Evolutionary conservation across 2,888 invertebrate genomes (phyloP).

Genomic region (Isotomurus palustris): DNA sequence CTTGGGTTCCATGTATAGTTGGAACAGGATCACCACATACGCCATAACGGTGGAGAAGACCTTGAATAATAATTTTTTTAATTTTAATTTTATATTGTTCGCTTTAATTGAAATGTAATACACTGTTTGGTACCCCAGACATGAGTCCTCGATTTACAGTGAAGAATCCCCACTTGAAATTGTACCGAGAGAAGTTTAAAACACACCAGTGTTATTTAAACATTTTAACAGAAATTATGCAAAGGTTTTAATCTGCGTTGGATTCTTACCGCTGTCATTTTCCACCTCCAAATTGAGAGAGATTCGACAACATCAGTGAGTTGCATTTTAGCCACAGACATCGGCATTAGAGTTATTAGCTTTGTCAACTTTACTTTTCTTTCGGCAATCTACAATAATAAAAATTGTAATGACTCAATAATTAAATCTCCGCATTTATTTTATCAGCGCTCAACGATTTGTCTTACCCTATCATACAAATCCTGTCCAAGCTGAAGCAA

Average conservation of each 20-base stretch:
- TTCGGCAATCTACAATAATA: constrained; percentile 29
- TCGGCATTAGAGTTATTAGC: constrained; percentile 29
- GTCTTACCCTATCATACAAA: constrained; percentile 28
- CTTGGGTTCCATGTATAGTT: constrained; percentile 34
- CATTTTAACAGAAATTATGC: not conserved
- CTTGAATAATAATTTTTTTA: constrained; percentile 6
- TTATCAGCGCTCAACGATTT: too few species aligned
- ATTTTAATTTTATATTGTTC: not conserved
- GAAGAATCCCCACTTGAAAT: constrained; percentile 30
- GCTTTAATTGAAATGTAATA: not conserved
- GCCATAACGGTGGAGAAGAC: constrained; percentile 33
- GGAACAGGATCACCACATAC: constrained; percentile 33
- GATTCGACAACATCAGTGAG: constrained; percentile 31
- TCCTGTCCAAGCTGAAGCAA: constrained; percentile 33
- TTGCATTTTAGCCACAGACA: constrained; percentile 22
- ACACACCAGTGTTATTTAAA: not conserved
- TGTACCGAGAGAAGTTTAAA: too few species aligned
- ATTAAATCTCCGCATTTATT: too few species aligned
- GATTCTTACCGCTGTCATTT: constrained; percentile 26
- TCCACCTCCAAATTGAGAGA: constrained; percentile 31
- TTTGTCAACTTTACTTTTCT: constrained; percentile 28
- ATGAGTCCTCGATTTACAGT: constrained; percentile 26
- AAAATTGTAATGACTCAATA: too few species aligned
- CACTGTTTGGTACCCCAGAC: constrained; percentile 27
- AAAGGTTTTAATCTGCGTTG: not conserved